Percentiles rank a stretch among this genome's conserved stretches.
Conservation (phyloP, 2,888 invertebrate genomes). For the Sesamia inferens region DNA sequence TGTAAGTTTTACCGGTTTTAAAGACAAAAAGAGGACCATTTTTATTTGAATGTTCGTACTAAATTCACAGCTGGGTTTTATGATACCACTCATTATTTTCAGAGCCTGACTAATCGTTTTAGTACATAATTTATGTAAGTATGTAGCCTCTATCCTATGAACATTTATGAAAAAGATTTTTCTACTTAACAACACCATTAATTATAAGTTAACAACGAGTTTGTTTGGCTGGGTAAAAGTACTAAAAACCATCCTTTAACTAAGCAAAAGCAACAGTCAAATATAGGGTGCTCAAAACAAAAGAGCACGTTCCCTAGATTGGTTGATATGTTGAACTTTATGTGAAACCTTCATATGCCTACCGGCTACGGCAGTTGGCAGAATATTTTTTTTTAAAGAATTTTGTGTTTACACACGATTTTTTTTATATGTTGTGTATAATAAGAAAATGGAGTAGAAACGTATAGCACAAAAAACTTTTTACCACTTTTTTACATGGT, state of each 20-base stretch:
- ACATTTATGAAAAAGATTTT: not conserved
- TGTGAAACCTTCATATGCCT: not conserved
- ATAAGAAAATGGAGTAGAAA: not conserved
- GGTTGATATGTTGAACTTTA: not conserved
- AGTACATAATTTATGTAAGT: not conserved
- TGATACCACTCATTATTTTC: conserved; percentile 9
- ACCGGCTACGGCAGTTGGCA: not conserved
- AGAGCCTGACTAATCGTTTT: conserved; percentile 6
- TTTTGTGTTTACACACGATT: not conserved
- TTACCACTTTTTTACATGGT: no score
- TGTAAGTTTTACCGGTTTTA: not conserved
- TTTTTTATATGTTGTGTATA: no score
- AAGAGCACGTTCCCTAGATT: not conserved
- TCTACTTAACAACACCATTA: not conserved
- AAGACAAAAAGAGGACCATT: not conserved
- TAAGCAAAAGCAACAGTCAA: not conserved
- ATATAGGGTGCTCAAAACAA: not conserved
- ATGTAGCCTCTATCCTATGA: not conserved
- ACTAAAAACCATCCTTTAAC: not conserved
- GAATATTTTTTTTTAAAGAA: not conserved
- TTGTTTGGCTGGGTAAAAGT: conserved; percentile 4
- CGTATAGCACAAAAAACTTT: no score
- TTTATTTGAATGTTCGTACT: no score
- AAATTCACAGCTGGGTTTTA: not conserved
- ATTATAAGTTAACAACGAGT: not conserved